Conservation (phyloP, 2,888 invertebrate genomes). For the Catonia carolina region DNA sequence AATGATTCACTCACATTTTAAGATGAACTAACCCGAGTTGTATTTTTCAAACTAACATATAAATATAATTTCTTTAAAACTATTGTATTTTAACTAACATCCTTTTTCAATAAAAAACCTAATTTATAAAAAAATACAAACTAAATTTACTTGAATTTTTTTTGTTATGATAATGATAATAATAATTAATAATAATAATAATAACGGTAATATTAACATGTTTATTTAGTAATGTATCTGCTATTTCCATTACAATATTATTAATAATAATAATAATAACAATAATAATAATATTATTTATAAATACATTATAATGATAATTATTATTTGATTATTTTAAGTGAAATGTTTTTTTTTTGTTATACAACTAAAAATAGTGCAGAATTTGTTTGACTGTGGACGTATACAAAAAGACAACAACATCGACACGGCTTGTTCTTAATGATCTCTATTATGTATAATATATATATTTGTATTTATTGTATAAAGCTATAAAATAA, state of each 20-base stretch:
- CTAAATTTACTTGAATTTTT: slow-evolving; percentile 14
- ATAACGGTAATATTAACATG: too few relatives aligned
- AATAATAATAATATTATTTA: background rate
- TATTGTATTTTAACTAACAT: slow-evolving; percentile 11
- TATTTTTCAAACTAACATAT: background rate
- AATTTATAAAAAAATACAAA: slow-evolving; percentile 20
- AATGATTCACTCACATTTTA: too few relatives aligned
- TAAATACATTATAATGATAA: background rate
- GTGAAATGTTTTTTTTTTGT: background rate
- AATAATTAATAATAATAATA: background rate
- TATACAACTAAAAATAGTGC: slow-evolving; percentile 7
- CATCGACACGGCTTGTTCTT: slow-evolving; percentile 3
- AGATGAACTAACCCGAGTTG: too few relatives aligned
- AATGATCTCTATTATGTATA: slow-evolving; percentile 1
- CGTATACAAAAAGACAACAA: slow-evolving; percentile 1
- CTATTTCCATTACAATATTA: too few relatives aligned
- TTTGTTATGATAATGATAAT: slow-evolving; percentile 4
- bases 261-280: too few relatives aligned
- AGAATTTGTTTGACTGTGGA: slow-evolving; percentile 7
- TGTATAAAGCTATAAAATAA: background rate
- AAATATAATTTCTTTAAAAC: slow-evolving; percentile 4
- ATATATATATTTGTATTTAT: background rate
- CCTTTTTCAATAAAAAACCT: slow-evolving; percentile 16
- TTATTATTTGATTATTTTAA: slow-evolving; percentile 1
- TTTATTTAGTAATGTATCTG: too few relatives aligned